Evolutionary conservation across 2,888 invertebrate genomes (phyloP), one percentile per base, ranked within the genome.

Genomic region (Erebia palarica): DNA sequence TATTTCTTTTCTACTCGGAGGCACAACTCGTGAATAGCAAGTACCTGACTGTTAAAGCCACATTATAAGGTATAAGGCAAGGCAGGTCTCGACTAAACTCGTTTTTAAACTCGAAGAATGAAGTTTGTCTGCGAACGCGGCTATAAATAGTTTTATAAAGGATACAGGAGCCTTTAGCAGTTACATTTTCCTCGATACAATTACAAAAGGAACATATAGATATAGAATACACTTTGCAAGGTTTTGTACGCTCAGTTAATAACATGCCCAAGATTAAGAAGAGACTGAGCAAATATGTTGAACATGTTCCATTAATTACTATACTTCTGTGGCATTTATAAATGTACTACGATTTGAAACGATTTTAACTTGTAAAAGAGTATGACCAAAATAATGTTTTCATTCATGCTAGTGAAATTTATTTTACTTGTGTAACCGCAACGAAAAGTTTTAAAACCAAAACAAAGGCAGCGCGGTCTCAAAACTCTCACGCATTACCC

Each of bases 1-100:
- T 88, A 89, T 89, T 89, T 88, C 87, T 89, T 88, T 89, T 88
- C 84, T 83, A 85, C 86, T 84, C 79, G 82, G 81, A 84, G 86
- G 84, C 83, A 86, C 86, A 82, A 81, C 83, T 84, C 77, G 82
- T 86, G 89, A 90, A 90, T 90, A 88, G 86, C 80, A 90, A 89
- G 76, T 75, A 65, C 65, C 73, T 73, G 73, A 65, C 71, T 75
- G 68, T 71, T 77, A 74, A 74, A 76, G 67, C 72, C 73, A 68
- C 75, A 72, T 70, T 76, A 75, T 75, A 75, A 68, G 70, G 71
- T 75, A 75, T 75, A 75, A 68, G 73, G 73, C 63, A 75, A 68
- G 73, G 73, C 60, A 27, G 71, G 73, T 68, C 73, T 73, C 67
- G 71, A 68, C 71, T 60, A 61, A 76, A 76, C 76, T 73, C 64